Conservation (phyloP, 2,797 vertebrate species). For the Xenopus petersii region DNA sequence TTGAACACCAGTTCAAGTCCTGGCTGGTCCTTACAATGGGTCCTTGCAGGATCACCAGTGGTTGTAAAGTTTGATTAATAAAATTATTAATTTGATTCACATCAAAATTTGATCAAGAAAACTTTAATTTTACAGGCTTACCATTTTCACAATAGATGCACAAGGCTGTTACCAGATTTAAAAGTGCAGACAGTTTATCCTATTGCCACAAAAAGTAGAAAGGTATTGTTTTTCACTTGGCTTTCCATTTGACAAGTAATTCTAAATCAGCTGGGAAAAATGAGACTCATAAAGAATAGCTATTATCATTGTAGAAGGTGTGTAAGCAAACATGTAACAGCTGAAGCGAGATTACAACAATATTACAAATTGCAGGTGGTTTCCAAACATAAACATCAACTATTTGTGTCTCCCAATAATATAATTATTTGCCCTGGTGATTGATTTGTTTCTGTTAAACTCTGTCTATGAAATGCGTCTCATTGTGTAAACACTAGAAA, state of each 20-base stretch:
- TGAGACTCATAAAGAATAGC: not conserved
- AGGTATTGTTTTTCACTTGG: slow-evolving; percentile 6
- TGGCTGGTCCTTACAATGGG: no score
- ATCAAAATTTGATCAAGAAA: no score
- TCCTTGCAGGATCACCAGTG: no score
- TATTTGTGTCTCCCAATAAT: not conserved
- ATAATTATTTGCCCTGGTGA: not conserved
- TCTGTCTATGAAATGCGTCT: not conserved
- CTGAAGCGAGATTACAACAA: slow-evolving; percentile 10
- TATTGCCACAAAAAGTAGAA: not conserved
- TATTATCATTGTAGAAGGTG: not conserved
- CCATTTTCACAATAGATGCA: slow-evolving; percentile 29
- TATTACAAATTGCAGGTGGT: not conserved
- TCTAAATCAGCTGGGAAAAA: not conserved
- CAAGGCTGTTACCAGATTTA: slow-evolving; percentile 9
- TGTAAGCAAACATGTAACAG: slow-evolving; percentile 1
- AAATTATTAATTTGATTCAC: no score
- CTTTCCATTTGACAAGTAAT: slow-evolving; percentile 8
- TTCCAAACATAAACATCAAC: not conserved
- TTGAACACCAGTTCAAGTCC: no score
- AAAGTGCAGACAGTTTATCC: no score
- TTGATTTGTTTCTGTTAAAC: slow-evolving; percentile 3
- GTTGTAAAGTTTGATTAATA: no score
- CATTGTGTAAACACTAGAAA: not conserved
- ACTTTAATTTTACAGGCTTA: not conserved